Evolutionary conservation across 2,888 invertebrate species (phyloP), one percentile per base, ranked within the genome.

Genomic region (Hydropsyche betteni): DNA sequence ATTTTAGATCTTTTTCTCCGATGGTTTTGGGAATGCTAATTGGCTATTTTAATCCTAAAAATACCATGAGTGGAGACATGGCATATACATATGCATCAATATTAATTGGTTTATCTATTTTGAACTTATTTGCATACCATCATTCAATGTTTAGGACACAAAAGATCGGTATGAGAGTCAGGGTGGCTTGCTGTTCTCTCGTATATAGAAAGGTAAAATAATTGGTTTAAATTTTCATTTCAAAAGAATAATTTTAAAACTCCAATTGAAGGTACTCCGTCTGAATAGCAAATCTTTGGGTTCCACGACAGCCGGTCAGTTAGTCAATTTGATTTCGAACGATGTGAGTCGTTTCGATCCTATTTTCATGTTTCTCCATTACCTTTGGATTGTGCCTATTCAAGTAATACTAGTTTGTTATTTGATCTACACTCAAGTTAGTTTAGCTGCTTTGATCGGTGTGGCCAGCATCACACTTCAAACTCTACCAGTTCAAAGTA

Each of bases 281-380:
- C 85, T 95, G 78, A 94, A 92, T 81, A 91, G 92, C 82, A 89
- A 90, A 4, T 90, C 94, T 0, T 81, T 95, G 14, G 91, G 92
- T 0, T 90, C 91, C 80, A 91, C 91, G 0, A 91, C 92, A 1
- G 85, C 86, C 2, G 90, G 89, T 0, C 88, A 89, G 80, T 85
- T 90, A 80, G 87, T 90, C 52, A 90, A 90, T 81, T 81, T 90
- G 34, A 83, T 90, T 81, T 88, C 89, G 24, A 90, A 89, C 79
- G 90, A 90, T 81, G 89, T 89, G 7, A 86, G 85, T 79, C 84
- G 89, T 76, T 88, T 90, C 82, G 90, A 90, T 81, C 82, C 86
- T 83, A 85, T 85, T 51, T 82, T 86, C 53, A 81, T 88, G 8
- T 88, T 87, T 80, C 81, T 88, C 0, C 89, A 89, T 80, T 89